These are phyloP conservation scores for Ormia ochracea DNA, from an alignment of 2,888 invertebrate species.

Conservation along the genomic window DNA sequence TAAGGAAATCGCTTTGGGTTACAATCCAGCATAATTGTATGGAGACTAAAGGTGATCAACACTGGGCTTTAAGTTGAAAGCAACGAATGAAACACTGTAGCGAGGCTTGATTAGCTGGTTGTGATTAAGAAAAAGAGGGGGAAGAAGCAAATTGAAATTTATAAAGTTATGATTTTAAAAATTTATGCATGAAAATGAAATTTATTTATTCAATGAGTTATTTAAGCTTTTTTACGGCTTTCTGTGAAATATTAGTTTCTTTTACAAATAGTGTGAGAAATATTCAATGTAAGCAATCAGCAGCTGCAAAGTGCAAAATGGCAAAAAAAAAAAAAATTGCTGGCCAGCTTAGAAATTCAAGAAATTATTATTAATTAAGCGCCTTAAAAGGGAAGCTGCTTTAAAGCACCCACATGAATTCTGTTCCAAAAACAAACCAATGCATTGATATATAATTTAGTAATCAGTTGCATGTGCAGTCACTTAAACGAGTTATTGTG, in stretches of 20 bases:
- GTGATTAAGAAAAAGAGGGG: not conserved
- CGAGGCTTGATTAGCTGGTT: not conserved
- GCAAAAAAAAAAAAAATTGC: not conserved
- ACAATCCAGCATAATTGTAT: constrained; percentile 34
- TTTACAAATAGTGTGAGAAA: constrained; percentile 21
- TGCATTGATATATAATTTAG: too few relatives aligned
- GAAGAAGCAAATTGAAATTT: not conserved
- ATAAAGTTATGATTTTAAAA: constrained; percentile 22
- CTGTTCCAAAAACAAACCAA: too few relatives aligned
- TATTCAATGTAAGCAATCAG: not conserved
- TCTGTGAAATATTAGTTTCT: not conserved
- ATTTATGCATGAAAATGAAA: constrained; percentile 27
- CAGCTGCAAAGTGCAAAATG: constrained; percentile 14
- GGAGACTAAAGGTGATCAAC: constrained; percentile 41
- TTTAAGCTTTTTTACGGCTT: constrained; percentile 34
- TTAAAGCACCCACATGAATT: too few relatives aligned
- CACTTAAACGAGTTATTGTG: too few relatives aligned
- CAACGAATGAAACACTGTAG: not conserved
- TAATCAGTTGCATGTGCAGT: too few relatives aligned
- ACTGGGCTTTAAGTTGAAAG: constrained; percentile 18
- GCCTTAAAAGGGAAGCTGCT: too few relatives aligned
- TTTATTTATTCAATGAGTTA: constrained; percentile 25
- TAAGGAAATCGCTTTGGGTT: constrained; percentile 24
- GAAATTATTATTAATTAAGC: too few relatives aligned
- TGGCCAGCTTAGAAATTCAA: too few relatives aligned